Evolutionary conservation across 2,113 vertebrate genomes (phyloP).

Genomic region (Pelmatolapia mariae): DNA sequence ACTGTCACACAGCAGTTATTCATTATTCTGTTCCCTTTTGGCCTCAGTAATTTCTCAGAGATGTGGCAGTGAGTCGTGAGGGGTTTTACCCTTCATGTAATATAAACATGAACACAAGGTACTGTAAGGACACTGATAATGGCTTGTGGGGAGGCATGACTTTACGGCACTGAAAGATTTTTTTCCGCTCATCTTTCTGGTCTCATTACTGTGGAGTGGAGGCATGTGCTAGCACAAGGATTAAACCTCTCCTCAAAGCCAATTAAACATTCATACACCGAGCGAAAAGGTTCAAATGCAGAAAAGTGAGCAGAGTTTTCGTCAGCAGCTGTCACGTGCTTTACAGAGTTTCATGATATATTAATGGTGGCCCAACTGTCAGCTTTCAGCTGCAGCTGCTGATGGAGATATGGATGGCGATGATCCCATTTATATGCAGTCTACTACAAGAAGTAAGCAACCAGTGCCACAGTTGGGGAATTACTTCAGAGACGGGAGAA

Average conservation of each 20-base stretch:
- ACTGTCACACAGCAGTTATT: not conserved
- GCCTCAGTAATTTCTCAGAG: not conserved
- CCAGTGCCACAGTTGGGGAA: conserved; percentile 41
- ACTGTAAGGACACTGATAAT: not conserved
- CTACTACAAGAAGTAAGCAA: not conserved
- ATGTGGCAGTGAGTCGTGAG: not conserved
- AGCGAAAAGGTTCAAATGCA: not conserved
- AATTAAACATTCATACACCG: not conserved
- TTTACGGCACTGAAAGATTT: not conserved
- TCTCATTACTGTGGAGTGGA: conserved; percentile 17
- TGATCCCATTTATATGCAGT: conserved; percentile 37
- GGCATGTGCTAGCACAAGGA: not conserved
- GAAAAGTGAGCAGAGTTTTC: not conserved
- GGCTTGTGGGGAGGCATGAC: not conserved
- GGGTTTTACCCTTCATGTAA: not conserved
- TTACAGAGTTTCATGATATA: not conserved
- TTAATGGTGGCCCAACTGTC: not conserved
- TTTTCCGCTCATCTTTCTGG: not conserved
- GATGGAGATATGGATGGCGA: conserved; percentile 14
- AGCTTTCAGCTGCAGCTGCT: conserved; percentile 47
- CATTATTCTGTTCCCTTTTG: not conserved
- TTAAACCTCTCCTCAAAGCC: not conserved
- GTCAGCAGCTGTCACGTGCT: not conserved
- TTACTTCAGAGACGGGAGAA: conserved; percentile 73
- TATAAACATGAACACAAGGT: not conserved